Base-by-base conservation (phyloP, 2,888 invertebrate genomes). In the Rhyacophila evoluta region DNA sequence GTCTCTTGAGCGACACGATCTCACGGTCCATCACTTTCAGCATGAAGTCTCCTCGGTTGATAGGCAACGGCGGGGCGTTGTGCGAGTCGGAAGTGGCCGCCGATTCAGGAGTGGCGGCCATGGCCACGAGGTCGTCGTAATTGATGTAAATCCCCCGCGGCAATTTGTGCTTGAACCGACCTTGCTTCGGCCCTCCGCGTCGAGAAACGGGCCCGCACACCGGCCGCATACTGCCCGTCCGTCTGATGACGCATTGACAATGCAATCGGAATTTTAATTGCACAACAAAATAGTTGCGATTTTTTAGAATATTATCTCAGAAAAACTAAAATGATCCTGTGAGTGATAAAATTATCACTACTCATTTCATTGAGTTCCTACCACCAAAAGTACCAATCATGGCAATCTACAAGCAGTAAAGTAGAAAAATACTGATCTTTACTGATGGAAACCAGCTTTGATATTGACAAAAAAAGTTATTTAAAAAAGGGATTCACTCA, bases 141-240 rank as follows among this genome's bases (percentile, higher is more conserved):
- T 97, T 97, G 90, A 98, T 95, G 91, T 97, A 96, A 95, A 98
- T 97, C 89, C 98, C 98, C 85, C 95, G 94, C 81, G 98, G 98
- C 85, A 98, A 95, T 87, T 96, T 95, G 86, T 97, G 94, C 89
- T 93, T 93, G 89, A 93, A 92, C 84, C 87, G 87, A 85, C 87
- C 88, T 85, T 88, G 88, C 85, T 89, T 89, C 33, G 86, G 85
- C 83, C 91, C 91, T 86, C 91, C 89, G 83, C 92, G 89, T 84
- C 92, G 89, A 83, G 90, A 87, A 6, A 84, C 84, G 82, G 92
- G 94, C 84, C 95, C 95, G 86, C 94, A 93, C 85, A 94, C 93
- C 85, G 95, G 95, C 85, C 95, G 91, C 89, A 94, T 92, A 86
- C 92, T 91, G 85, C 95, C 95, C 86, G 94, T 95, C 85, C 94